Base-by-base conservation (phyloP, 2,113 vertebrate genomes). In the Neolamprologus caudopunctatus region DNA sequence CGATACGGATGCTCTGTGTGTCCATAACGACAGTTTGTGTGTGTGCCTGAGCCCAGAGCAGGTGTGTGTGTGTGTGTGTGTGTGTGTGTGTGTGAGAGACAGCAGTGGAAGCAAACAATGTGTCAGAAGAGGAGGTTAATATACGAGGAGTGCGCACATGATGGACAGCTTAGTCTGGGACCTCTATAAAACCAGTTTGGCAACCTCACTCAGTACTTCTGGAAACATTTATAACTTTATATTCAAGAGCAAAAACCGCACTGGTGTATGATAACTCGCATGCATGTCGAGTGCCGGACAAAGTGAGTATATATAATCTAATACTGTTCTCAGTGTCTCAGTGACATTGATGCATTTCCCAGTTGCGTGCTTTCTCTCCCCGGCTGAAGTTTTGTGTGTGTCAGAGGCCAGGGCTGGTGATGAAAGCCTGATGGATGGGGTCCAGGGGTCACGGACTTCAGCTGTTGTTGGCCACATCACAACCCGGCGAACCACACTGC, bases 371-470 rank as follows among this genome's bases (percentile, higher is more conserved):
- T 42, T 85, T 85, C 86, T 71, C 79, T 91, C 88, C 61, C 42
- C 81, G 82, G 92, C 85, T 66, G 88, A 31, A 33, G 90, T 80
- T 84, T 37, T 81, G 81, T 87, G 87, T 81, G 81, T 91, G 91
- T 92, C 87, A 89, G 88, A 88, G 90, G 85, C 90, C 89, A 87
- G 9, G 81, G 87, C 83, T 66, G 89, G 87, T 87, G 93, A 88
- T 95, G 94, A 95, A 93, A 95, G 94, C 81, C 89, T 92, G 94
- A 95, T 91, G 93, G 94, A 94, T 92, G 91, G 58, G 82, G 88
- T 92, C 87, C 87, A 87, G 87, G 57, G 92, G 93, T 94, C 92
- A 92, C 10, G 83, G 92, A 91, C 91, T 88, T 95, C 95, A 94
- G 94, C 95, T 95, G 95, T 94, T 93, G 86, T 81, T 83, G 91